These are phyloP conservation scores for Oscheius sp. DNA, from an alignment of 2,888 invertebrate genomes.

Conservation along the genomic window DNA sequence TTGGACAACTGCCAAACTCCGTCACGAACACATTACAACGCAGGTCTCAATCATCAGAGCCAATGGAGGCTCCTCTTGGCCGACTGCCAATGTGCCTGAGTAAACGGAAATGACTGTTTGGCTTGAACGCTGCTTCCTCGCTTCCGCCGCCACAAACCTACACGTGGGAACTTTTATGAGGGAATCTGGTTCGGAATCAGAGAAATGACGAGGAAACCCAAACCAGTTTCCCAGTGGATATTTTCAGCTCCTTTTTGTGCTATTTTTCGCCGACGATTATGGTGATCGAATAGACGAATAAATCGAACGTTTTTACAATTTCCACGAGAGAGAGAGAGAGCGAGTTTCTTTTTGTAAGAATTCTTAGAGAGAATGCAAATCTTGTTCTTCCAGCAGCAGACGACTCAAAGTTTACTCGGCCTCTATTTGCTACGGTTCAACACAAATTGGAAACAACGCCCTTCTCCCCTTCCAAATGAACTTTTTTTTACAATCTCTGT, in stretches of 20 bases:
- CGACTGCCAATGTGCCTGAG: constrained; percentile 20
- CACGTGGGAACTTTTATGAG: constrained; percentile 1
- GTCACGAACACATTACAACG: constrained; percentile 21
- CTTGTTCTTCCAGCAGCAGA: too few relatives aligned
- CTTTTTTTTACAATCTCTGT: neutral
- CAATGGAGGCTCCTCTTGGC: constrained; percentile 17
- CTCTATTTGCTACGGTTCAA: too few relatives aligned
- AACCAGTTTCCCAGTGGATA: neutral
- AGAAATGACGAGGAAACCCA: neutral
- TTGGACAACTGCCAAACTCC: constrained; percentile 23
- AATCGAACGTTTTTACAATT: neutral
- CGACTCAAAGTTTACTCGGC: too few relatives aligned
- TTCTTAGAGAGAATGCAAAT: too few relatives aligned
- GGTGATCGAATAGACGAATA: neutral
- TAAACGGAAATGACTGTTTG: constrained; percentile 29
- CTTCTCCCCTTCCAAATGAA: neutral
- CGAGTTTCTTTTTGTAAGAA: too few relatives aligned
- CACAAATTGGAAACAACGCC: too few relatives aligned
- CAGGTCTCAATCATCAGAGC: too few relatives aligned
- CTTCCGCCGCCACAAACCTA: constrained; percentile 10
- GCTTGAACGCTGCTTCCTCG: constrained; percentile 9
- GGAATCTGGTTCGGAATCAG: neutral
- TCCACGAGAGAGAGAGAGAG: too few relatives aligned
- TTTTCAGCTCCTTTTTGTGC: neutral
- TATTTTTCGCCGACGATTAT: neutral